phyloP scores from a whole-genome alignment of 1,140 invertebrate genomes.

The Dinothrombium tinctorium region DNA sequence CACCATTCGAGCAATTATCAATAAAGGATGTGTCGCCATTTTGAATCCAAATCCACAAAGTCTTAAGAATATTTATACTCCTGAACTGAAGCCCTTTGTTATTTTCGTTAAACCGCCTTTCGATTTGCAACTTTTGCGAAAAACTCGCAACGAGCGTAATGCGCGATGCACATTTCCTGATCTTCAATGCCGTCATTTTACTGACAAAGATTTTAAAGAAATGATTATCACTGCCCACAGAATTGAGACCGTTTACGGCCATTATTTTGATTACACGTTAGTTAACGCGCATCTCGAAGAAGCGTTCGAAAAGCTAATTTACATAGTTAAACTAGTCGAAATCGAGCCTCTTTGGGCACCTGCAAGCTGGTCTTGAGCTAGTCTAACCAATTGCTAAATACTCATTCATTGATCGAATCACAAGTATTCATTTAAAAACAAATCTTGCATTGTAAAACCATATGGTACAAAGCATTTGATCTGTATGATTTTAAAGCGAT shows the following conservation, averaged over 20 bases:
- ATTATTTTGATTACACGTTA: slow-evolving; percentile 79
- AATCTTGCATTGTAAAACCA: no score
- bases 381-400: no score
- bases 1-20: slow-evolving; percentile 62
- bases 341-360: slow-evolving; percentile 90
- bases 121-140: slow-evolving; percentile 49
- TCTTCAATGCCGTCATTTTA: slow-evolving; percentile 27
- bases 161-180: slow-evolving; percentile 60
- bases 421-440: no score
- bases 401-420: no score
- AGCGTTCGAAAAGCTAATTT: slow-evolving; percentile 63
- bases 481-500: no score
- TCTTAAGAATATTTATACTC: slow-evolving; percentile 63
- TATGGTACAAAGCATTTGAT: no score
- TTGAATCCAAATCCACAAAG: slow-evolving; percentile 80
- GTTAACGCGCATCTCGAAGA: slow-evolving; percentile 66
- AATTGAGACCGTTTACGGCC: slow-evolving; percentile 80
- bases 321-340: slow-evolving; percentile 57
- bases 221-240: slow-evolving; percentile 63
- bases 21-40: slow-evolving; percentile 68
- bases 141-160: slow-evolving; percentile 47
- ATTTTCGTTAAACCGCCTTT: slow-evolving; percentile 78
- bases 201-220: slow-evolving; percentile 81
- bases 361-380: slow-evolving; percentile 73
- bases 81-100: slow-evolving; percentile 79